Conservation (phyloP, 30 jellyfish, hydroid and myxozoan genomes). For the Cassiopea xamachana region DNA sequence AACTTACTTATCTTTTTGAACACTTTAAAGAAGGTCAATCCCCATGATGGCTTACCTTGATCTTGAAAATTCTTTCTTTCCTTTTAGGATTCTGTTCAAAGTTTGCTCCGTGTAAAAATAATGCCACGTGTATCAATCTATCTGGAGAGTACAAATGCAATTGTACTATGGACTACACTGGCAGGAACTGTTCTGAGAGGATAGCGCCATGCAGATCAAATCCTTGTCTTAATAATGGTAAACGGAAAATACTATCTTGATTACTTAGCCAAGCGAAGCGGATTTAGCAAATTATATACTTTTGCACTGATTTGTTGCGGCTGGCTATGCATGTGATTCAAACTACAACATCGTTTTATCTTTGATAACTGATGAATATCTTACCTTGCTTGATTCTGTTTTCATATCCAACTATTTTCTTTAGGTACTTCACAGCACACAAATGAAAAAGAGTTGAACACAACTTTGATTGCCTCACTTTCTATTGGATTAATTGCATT, state of each 20-base stretch:
- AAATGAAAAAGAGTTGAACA: not conserved
- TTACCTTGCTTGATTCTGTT: no score
- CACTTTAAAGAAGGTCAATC: not conserved
- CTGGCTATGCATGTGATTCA: no score
- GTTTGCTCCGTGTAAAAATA: conserved; percentile 62
- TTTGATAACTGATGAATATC: not conserved
- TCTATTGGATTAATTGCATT: not conserved
- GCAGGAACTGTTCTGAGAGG: conserved; percentile 69
- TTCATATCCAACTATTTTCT: not conserved
- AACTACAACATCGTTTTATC: no score
- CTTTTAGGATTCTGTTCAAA: conserved; percentile 1
- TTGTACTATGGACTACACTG: conserved; percentile 57
- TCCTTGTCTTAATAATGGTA: conserved; percentile 72
- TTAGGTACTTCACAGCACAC: not conserved
- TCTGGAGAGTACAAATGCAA: conserved; percentile 56
- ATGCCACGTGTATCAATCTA: conserved; percentile 67
- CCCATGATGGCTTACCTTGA: not conserved
- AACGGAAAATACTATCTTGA: conserved; percentile 31
- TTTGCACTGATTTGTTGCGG: not conserved
- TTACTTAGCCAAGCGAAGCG: not conserved
- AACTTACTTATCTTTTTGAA: not conserved
- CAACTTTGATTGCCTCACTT: not conserved
- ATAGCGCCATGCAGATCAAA: conserved; percentile 75
- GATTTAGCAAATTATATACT: not conserved
- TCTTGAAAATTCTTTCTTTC: no score